A percentile compares a stretch with the other conserved stretches of the same genome.
Conservation (phyloP, 1,140 invertebrate genomes). For the Bombus consobrinus region DNA sequence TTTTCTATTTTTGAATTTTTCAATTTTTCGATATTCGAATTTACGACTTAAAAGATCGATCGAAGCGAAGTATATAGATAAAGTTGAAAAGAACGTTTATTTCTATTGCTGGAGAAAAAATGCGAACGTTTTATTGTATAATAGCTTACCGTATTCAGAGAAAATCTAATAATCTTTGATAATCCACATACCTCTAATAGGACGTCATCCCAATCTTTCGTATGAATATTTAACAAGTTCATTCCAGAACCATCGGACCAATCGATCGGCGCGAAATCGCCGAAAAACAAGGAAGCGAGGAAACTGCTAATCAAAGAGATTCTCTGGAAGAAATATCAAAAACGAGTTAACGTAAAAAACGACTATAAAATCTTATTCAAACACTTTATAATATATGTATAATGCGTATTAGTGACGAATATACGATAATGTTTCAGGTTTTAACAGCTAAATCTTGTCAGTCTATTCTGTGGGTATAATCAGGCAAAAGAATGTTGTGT, state of each 20-base stretch:
- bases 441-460: background rate
- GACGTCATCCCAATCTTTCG: slow-evolving; percentile 89
- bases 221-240: slow-evolving; percentile 95
- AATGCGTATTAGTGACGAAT: slow-evolving; percentile 1
- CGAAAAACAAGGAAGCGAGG: slow-evolving; percentile 93
- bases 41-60: no score
- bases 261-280: slow-evolving; percentile 95
- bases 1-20: no score
- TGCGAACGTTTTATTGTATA: background rate
- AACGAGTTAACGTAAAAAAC: background rate
- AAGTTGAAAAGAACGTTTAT: background rate
- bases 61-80: background rate
- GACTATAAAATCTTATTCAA: background rate
- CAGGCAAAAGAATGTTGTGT: no score
- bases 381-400: background rate
- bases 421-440: background rate
- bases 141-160: background rate
- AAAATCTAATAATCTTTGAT: background rate
- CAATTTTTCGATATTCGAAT: no score
- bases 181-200: slow-evolving; percentile 88
- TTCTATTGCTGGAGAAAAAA: background rate
- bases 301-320: slow-evolving; percentile 98
- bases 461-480: background rate
- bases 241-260: slow-evolving; percentile 97
- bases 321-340: slow-evolving; percentile 84